Percentiles rank a stretch among this genome's conserved stretches.
Conservation (phyloP, 1,140 invertebrate species). For the Cydia splendana region DNA sequence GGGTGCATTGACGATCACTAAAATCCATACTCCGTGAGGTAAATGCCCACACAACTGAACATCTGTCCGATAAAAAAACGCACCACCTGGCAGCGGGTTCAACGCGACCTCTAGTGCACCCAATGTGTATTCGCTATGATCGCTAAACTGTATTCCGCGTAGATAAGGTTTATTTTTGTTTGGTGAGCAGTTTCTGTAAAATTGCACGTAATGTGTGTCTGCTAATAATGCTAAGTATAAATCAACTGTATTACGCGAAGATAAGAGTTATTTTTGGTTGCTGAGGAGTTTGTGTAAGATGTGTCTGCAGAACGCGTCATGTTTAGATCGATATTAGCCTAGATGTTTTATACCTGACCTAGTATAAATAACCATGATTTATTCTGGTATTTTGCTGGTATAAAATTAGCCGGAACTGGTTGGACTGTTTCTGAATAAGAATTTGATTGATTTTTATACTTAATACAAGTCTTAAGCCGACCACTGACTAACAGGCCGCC, state of each 20-base stretch:
- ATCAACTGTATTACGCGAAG: neutral
- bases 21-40: conserved; percentile 37
- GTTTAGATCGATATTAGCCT: conserved; percentile 9
- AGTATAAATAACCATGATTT: neutral
- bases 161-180: neutral
- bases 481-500: too few relatives aligned
- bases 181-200: neutral
- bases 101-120: neutral
- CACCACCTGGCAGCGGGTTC: conserved; percentile 43
- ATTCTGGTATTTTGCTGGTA: neutral
- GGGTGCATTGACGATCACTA: conserved; percentile 7
- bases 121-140: neutral
- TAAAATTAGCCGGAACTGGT: too few relatives aligned
- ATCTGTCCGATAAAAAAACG: conserved; percentile 49
- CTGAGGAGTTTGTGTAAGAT: neutral
- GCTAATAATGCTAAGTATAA: neutral
- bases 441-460: too few relatives aligned
- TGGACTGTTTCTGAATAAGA: too few relatives aligned
- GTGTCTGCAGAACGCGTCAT: neutral
- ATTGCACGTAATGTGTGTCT: too few relatives aligned
- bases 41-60: conserved; percentile 41
- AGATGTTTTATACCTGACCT: neutral
- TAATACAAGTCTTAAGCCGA: too few relatives aligned
- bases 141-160: neutral
- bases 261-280: neutral